These are phyloP conservation scores for Lasioglossum villosulum DNA, from an alignment of 2,888 invertebrate genomes.

Conservation along the genomic window DNA sequence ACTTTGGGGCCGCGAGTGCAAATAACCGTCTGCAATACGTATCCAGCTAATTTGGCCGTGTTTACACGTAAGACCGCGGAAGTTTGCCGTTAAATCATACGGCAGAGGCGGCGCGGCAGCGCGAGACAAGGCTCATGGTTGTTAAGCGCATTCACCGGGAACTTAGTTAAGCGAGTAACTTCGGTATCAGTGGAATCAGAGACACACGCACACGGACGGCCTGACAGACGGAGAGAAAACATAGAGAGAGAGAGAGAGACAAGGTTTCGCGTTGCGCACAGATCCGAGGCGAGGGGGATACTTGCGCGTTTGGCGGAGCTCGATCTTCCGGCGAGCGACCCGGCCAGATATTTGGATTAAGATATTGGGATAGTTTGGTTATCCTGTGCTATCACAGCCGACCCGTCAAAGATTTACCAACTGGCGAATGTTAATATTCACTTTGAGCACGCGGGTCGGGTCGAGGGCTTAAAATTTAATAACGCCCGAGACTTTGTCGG, in stretches of 20 bases:
- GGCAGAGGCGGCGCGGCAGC: constrained; percentile 26
- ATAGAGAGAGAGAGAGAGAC: not conserved
- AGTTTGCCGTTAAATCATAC: constrained; percentile 61
- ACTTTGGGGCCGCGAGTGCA: constrained; percentile 17
- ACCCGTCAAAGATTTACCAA: constrained; percentile 39
- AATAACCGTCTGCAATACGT: constrained; percentile 46
- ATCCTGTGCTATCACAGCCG: constrained; percentile 25
- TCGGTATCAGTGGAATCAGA: constrained; percentile 59
- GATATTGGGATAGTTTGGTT: constrained; percentile 51
- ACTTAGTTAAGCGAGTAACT: constrained; percentile 60
- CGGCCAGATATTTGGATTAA: constrained; percentile 40
- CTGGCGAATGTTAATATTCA: constrained; percentile 40
- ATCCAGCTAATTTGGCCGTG: constrained; percentile 59
- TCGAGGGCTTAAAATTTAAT: constrained; percentile 48
- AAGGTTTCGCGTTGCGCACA: not conserved
- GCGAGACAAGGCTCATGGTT: constrained; percentile 53
- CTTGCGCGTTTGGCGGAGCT: not conserved
- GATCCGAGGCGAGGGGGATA: not conserved
- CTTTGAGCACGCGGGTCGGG: not conserved
- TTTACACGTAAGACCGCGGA: constrained; percentile 56
- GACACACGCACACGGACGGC: constrained; percentile 1
- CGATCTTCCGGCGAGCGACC: constrained; percentile 19
- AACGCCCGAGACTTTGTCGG: constrained; percentile 19
- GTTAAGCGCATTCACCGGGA: constrained; percentile 57
- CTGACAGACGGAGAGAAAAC: not conserved